phyloP scores from a whole-genome alignment of 2,797 vertebrate genomes.

The Trematomus bernacchii region DNA sequence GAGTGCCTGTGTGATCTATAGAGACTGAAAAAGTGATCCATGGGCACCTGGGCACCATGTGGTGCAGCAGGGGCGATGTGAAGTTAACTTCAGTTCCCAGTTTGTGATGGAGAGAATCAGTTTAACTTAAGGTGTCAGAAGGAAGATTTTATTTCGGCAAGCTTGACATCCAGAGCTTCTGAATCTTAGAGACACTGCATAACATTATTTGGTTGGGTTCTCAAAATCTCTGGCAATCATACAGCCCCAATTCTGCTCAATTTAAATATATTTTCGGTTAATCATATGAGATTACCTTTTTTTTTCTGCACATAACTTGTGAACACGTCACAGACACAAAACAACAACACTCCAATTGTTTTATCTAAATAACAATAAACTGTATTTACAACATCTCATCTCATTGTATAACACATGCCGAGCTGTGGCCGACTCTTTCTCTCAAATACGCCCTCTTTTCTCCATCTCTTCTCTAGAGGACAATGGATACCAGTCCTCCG shows the following conservation, averaged over 20 bases:
- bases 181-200: neutral
- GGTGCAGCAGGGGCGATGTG: constrained; percentile 24
- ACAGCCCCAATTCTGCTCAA: neutral
- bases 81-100: constrained; percentile 47
- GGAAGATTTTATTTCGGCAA: constrained; percentile 6
- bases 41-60: constrained; percentile 26
- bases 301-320: neutral
- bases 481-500: constrained; percentile 57
- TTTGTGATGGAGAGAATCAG: constrained; percentile 14
- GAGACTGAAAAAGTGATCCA: constrained; percentile 49
- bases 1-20: constrained; percentile 9
- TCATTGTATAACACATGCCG: neutral
- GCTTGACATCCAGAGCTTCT: constrained; percentile 11
- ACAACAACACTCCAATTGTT: neutral
- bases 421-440: constrained; percentile 17
- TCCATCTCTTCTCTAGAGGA: constrained; percentile 32
- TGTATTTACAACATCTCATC: neutral
- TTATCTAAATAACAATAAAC: neutral
- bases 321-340: neutral
- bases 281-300: neutral
- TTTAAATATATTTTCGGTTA: neutral
- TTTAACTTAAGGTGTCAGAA: neutral
- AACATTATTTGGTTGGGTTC: neutral
- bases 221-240: neutral
- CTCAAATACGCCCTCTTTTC: constrained; percentile 26